Evolutionary conservation across 1,140 invertebrate species (phyloP), one percentile per base, ranked within the genome.

Genomic region (Diabrotica undecimpunctata): DNA sequence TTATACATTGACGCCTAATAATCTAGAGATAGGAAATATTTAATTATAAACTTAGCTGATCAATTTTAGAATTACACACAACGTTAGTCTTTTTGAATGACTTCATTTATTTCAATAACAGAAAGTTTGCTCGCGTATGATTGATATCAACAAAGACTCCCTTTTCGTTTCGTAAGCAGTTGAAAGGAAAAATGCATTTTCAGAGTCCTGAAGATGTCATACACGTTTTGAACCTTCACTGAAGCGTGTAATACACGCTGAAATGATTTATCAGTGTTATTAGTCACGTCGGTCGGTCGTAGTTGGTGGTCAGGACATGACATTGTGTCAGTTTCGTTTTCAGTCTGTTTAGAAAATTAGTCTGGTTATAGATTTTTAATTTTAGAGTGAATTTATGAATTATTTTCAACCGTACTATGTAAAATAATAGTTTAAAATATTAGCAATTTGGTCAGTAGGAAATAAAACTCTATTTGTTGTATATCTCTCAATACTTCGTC

Each of bases 181-280:
- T 46, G 41, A 46, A 46, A 46, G n/a, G 41, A 46, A 46, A 46
- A 46, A 2, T 46, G 41, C 41, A 46, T 46, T 46, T 46, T n/a
- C 4, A 46, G 41, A 46, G n/a, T 10, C n/a, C 41, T 46, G 25
- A 46, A 5, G 8, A 46, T 46, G 41, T 46, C 41, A 46, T 46
- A 46, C n/a, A 46, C 41, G 41, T 46, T 46, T 10, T n/a, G n/a
- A n/a, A n/a, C 8, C n/a, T 46, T 46, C n/a, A n/a, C n/a, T 46
- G 41, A 46, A 46, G 41, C 41, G 41, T 46, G 41, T 46, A 46
- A 46, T 46, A 6, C 41, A 46, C 41, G 41, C 41, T 6, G 41
- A 46, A 46, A 46, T 46, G 41, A 46, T 46, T 46, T 46, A 46
- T 46, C 41, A 46, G n/a, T 46, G 41, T 46, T 46, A 46, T 46